Percentiles rank a stretch among this genome's conserved stretches.
These are phyloP conservation scores for Salarias fasciatus DNA, from an alignment of 2,797 vertebrate genomes.

Conservation along the genomic window DNA sequence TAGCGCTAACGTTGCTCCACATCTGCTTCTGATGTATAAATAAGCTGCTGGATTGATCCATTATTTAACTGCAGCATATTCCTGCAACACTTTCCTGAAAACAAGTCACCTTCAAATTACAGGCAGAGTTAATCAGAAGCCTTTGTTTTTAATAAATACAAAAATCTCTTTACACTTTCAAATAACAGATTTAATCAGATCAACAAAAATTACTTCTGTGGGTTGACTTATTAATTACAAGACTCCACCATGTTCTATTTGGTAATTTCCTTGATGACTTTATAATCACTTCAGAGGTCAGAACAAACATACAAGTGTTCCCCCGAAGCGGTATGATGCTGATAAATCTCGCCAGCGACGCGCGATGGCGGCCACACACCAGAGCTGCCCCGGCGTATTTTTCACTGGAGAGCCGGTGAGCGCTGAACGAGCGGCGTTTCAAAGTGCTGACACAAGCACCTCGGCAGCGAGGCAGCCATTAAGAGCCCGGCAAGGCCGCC, in stretches of 20 bases:
- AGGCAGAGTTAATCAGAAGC: neutral
- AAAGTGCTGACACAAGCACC: slow-evolving; percentile 79
- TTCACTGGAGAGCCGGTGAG: slow-evolving; percentile 50
- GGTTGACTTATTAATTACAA: no score
- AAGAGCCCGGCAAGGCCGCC: slow-evolving; percentile 66
- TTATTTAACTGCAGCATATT: neutral
- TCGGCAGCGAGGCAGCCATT: slow-evolving; percentile 71
- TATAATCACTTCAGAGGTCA: no score
- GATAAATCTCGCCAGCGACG: slow-evolving; percentile 37
- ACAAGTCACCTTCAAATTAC: neutral
- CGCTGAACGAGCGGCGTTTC: slow-evolving; percentile 63
- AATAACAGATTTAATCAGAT: no score
- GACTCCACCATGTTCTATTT: neutral
- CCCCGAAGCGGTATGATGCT: slow-evolving; percentile 23
- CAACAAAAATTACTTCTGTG: no score
- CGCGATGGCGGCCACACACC: slow-evolving; percentile 32
- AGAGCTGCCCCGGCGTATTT: slow-evolving; percentile 53
- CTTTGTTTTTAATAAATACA: no score
- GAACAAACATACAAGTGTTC: slow-evolving; percentile 26
- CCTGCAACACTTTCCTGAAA: no score
- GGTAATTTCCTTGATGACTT: slow-evolving; percentile 9
- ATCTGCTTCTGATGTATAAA: neutral
- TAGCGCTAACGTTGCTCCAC: neutral
- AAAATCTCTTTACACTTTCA: no score
- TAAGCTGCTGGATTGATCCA: neutral